Evolutionary conservation across 2,797 vertebrate genomes (phyloP), one percentile per base, ranked within the genome.

Genomic region (Sylvilagus floridanus): DNA sequence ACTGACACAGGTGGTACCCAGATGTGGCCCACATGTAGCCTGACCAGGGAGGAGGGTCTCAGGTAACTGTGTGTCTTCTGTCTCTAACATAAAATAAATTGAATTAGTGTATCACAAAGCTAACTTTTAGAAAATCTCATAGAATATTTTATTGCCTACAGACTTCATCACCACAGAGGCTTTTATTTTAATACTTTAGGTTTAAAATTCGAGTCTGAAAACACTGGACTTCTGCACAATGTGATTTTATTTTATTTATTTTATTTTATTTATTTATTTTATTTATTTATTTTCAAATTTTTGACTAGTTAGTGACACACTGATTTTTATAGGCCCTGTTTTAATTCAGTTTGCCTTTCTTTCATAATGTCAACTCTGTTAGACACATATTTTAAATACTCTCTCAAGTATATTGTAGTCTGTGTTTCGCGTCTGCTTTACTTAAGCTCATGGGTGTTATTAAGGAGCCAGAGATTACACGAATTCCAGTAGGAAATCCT

Each of bases 1-100:
- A 71, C 54, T n/a, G 7, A 42, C 50, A 66, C 16, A 63, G 5
- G 14, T 69, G 63, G n/a, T 69, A 3, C 13, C 9, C 30, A 68
- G 4, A 16, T 68, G 24, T 78, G 32, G 47, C 72, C 84, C 16
- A 0, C 86, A 35, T 62, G 4, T 63, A 16, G 16, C 72, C 83
- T 91, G 65, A 13, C 24, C 3, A 1, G 1, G 17, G 19, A 1
- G 1, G 37, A 2, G 19, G 3, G 62, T 50, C 12, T 28, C 47
- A 35, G 14, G 57, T 86, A 95, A 89, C 63, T 73, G 1, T 79
- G 54, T 66, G 52, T 82, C 47, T 72, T 75, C 95, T 95, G 92
- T 88, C 79, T 93, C 97, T 88, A 95, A 92, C 92, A 95, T 78
- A 78, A 96, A 97, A 54, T 72, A 57, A 62, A 60, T 96, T 84